These are phyloP conservation scores for Sinonovacula constricta DNA, from an alignment of 1,140 invertebrate species.

Conservation along the genomic window DNA sequence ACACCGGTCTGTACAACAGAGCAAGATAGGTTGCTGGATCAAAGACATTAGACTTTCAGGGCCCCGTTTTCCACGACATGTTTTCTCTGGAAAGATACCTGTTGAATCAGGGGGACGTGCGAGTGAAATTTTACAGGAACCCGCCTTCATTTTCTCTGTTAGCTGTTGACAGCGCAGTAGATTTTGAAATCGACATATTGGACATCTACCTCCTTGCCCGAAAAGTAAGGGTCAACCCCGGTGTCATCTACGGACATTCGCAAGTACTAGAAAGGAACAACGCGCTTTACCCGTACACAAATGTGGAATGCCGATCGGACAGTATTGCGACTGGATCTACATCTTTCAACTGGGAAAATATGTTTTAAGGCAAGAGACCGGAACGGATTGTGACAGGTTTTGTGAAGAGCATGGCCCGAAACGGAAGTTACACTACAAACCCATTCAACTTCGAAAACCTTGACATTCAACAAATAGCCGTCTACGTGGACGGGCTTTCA, in stretches of 20 bases:
- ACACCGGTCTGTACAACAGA: neutral
- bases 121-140: neutral
- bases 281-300: no score
- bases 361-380: neutral
- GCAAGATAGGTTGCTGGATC: neutral
- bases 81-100: no score
- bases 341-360: constrained; percentile 6
- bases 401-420: neutral
- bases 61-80: constrained; percentile 9
- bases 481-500: constrained; percentile 8
- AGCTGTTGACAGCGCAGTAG: neutral
- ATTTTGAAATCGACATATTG: no score
- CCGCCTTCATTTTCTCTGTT: neutral
- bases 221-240: no score
- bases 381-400: constrained; percentile 12
- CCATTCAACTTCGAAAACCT: no score
- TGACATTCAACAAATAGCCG: no score
- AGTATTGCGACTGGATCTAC: constrained; percentile 6
- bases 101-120: constrained; percentile 2
- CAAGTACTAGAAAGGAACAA: neutral
- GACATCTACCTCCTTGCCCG: no score
- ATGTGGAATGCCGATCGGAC: neutral
- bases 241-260: no score
- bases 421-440: no score
- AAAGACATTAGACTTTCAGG: neutral